Evolutionary conservation across 2,888 invertebrate genomes (phyloP).

Genomic region (Agrotis exclamationis): DNA sequence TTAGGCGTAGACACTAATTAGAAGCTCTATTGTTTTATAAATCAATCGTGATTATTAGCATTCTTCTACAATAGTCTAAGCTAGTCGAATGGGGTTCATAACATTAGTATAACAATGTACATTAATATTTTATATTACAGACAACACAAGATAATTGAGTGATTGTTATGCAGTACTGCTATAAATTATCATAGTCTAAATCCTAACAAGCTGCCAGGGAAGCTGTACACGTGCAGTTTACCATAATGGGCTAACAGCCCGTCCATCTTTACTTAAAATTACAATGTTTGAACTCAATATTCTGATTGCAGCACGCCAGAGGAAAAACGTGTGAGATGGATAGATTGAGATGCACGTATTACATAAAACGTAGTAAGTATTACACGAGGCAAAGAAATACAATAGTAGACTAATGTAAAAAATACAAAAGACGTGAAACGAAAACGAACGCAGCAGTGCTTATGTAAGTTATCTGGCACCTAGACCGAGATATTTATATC

Average conservation of each 20-base stretch:
- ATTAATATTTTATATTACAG: constrained; percentile 37
- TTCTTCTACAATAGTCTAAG: constrained; percentile 17
- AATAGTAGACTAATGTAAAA: constrained; percentile 49
- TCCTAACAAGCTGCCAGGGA: constrained; percentile 54
- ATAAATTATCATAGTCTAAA: constrained; percentile 46
- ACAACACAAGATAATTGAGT: constrained; percentile 29
- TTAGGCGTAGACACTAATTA: constrained; percentile 39
- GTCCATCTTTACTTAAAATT: constrained; percentile 47
- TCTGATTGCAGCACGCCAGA: constrained; percentile 30
- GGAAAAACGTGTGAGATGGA: constrained; percentile 33
- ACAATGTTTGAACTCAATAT: constrained; percentile 55
- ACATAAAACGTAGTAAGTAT: constrained; percentile 55
- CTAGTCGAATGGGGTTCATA: neutral
- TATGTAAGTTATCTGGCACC: constrained; percentile 55
- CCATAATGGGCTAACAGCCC: constrained; percentile 46
- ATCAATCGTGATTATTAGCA: constrained; percentile 23
- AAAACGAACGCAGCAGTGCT: constrained; percentile 42
- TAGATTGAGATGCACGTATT: constrained; percentile 28
- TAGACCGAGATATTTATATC: constrained; percentile 43
- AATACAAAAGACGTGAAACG: constrained; percentile 45
- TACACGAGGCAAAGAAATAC: constrained; percentile 48
- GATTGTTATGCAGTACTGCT: constrained; percentile 25
- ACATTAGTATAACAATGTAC: constrained; percentile 37
- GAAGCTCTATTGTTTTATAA: constrained; percentile 45
- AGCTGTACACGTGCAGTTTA: constrained; percentile 48